phyloP scores from a whole-genome alignment of 2,797 vertebrate species.

The Steatocranus sp. region DNA sequence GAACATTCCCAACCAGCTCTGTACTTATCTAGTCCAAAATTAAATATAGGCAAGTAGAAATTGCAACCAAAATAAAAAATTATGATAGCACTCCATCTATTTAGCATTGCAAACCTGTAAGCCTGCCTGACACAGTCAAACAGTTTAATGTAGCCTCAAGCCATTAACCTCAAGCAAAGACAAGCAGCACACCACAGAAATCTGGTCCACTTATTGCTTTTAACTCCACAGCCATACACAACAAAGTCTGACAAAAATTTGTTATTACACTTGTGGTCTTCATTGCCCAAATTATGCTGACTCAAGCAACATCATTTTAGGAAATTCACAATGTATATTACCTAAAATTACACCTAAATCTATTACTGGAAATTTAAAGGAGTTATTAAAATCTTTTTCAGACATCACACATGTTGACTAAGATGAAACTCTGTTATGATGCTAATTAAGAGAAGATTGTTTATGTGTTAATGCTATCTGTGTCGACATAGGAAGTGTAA shows the following conservation, averaged over 20 bases:
- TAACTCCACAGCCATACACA: not conserved
- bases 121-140: not conserved
- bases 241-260: not conserved
- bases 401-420: rapidly evolving
- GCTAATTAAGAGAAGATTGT: not conserved
- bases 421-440: not conserved
- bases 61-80: not conserved
- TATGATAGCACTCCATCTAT: not conserved
- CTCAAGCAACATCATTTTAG: not conserved
- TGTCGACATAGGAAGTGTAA: not conserved
- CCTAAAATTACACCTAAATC: rapidly evolving
- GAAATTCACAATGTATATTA: not conserved
- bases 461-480: not conserved
- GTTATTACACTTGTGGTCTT: not conserved
- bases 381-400: not conserved
- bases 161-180: not conserved
- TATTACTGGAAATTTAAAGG: not conserved
- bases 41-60: not conserved
- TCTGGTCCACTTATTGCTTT: not conserved
- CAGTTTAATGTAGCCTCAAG: not conserved
- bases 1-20: not conserved
- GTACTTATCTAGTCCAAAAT: not conserved
- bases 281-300: not conserved
- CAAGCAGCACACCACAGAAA: not conserved
- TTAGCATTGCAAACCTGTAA: not conserved